Percentiles rank a stretch among this genome's conserved stretches.
Conservation (phyloP, 2,797 vertebrate species). For the Molossus molossus region DNA sequence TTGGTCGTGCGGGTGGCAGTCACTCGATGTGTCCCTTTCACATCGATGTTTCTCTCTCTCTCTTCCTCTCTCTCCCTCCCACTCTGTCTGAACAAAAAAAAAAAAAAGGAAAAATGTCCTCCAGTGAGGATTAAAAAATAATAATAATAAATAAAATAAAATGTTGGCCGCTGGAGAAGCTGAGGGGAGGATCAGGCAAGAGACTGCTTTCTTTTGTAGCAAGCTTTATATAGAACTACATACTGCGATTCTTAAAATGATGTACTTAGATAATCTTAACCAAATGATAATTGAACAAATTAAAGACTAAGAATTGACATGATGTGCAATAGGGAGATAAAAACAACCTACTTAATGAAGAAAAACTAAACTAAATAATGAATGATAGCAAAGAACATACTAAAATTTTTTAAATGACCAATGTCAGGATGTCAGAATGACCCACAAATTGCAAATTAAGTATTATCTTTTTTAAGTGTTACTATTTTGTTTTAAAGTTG, state of each 20-base stretch:
- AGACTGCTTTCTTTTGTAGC: not conserved
- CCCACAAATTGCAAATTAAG: not conserved
- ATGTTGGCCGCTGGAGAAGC: not conserved
- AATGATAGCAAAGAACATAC: not conserved
- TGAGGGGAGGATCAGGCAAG: not conserved
- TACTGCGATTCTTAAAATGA: slow-evolving; percentile 38
- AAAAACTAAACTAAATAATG: slow-evolving; percentile 28
- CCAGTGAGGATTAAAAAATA: no score
- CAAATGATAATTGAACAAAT: slow-evolving; percentile 43
- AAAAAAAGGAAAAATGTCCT: no score
- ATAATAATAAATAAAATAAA: not conserved
- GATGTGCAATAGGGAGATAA: not conserved
- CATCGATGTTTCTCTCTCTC: no score
- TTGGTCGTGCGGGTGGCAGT: no score
- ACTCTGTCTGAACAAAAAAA: no score
- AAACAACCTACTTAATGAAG: not conserved
- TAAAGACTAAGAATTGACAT: not conserved
- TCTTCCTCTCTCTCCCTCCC: no score
- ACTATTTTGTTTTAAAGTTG: slow-evolving; percentile 8
- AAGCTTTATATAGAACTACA: slow-evolving; percentile 1
- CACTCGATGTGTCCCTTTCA: no score
- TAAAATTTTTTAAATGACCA: not conserved
- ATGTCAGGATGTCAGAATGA: slow-evolving; percentile 23
- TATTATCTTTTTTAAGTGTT: not conserved
- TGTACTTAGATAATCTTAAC: not conserved